A percentile compares a stretch with the other conserved stretches of the same genome.
phyloP scores from a whole-genome alignment of 1,140 invertebrate species.

The Pollicipes pollicipes region DNA sequence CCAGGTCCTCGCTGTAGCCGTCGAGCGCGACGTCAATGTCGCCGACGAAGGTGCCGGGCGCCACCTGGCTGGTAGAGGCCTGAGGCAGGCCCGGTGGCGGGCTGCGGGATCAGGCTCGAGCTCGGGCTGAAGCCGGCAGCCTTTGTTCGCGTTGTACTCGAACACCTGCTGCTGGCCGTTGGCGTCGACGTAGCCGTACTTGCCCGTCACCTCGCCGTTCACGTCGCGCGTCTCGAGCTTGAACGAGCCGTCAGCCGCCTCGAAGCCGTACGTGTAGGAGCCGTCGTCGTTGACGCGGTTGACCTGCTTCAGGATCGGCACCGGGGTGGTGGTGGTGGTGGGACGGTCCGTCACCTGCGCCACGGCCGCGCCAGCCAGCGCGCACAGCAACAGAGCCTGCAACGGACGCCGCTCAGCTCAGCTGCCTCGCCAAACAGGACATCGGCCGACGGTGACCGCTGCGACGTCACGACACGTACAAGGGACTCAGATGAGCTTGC shows the following conservation, averaged over 20 bases:
- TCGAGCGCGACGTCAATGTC: conserved; percentile 7
- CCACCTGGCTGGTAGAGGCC: conserved; percentile 2
- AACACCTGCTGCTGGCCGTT: conserved; percentile 61
- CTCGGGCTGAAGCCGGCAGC: conserved; percentile 21
- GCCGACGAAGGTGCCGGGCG: not conserved
- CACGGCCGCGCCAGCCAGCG: not conserved
- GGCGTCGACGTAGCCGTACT: conserved; percentile 65
- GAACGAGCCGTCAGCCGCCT: conserved; percentile 59
- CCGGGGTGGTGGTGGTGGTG: conserved; percentile 24
- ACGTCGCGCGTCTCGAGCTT: conserved; percentile 66
- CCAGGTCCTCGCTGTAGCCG: conserved; percentile 11
- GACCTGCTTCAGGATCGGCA: conserved; percentile 51
- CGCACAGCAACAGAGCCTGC: not conserved
- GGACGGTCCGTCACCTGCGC: not conserved
- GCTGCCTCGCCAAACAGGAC: not conserved
- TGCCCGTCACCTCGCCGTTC: conserved; percentile 62
- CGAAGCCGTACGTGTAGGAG: conserved; percentile 65
- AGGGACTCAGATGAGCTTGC: too few species aligned
- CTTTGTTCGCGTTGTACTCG: conserved; percentile 40
- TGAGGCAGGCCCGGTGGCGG: conserved; percentile 5
- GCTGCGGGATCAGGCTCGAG: conserved; percentile 7
- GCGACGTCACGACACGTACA: too few species aligned
- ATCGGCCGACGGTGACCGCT: too few species aligned
- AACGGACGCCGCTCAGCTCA: not conserved
- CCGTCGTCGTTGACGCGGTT: conserved; percentile 62